Percentiles rank a stretch among this genome's conserved stretches.
These are phyloP conservation scores for Eumerus sabulonum DNA, from an alignment of 2,888 invertebrate species.

Conservation along the genomic window DNA sequence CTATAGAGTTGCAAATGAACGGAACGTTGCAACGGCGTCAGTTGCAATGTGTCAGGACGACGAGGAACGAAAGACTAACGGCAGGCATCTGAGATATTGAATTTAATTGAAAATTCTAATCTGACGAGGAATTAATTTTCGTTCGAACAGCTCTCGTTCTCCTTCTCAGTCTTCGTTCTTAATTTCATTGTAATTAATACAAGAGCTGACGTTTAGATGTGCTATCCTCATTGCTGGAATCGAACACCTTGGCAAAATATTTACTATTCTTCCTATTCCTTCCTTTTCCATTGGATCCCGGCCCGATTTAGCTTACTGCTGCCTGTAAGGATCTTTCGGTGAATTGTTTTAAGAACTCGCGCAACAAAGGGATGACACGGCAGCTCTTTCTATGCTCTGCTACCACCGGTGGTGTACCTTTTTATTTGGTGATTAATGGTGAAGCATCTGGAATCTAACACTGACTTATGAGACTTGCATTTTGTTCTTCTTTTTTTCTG, in stretches of 20 bases:
- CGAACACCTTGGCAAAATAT: conserved; percentile 30
- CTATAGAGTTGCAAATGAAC: conserved; percentile 18
- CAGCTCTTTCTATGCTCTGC: conserved; percentile 5
- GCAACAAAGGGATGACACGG: conserved; percentile 17
- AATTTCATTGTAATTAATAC: conserved; percentile 31
- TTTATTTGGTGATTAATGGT: conserved; percentile 65
- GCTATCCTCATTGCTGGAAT: neutral
- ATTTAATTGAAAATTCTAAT: conserved; percentile 77
- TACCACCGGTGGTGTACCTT: conserved; percentile 18
- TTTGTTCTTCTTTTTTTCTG: conserved; percentile 33
- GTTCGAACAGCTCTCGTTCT: conserved; percentile 35
- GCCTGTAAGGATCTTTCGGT: conserved; percentile 2
- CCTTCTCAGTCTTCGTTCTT: too few species aligned
- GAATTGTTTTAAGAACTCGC: conserved; percentile 22
- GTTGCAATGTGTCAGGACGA: conserved; percentile 22
- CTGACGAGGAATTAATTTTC: conserved; percentile 74
- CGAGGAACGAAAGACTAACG: too few species aligned
- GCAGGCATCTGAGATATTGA: conserved; percentile 69
- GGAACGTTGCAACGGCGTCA: conserved; percentile 10
- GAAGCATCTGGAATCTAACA: conserved; percentile 63
- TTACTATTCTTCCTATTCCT: conserved; percentile 23
- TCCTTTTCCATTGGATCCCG: neutral
- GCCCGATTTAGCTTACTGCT: conserved; percentile 1
- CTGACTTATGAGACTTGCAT: conserved; percentile 57
- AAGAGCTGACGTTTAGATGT: neutral